Conservation (phyloP, 1,140 invertebrate species). For the Saccostrea glomerata region DNA sequence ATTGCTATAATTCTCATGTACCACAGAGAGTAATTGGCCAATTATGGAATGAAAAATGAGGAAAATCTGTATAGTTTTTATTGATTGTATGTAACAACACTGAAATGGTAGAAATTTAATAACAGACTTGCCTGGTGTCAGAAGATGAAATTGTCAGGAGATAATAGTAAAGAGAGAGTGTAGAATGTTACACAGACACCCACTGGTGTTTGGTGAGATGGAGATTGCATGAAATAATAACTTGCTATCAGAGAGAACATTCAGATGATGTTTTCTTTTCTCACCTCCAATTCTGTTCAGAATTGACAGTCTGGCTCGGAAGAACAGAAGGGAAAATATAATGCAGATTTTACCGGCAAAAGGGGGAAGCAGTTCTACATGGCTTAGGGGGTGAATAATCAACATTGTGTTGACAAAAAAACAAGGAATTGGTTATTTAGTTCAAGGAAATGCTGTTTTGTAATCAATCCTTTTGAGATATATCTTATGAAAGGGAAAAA, state of each 20-base stretch:
- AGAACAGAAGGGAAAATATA: background rate
- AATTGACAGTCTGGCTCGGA: background rate
- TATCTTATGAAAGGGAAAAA: too few species aligned
- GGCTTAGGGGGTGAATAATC: background rate
- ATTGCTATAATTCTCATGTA: background rate
- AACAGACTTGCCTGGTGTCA: background rate
- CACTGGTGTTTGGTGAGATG: background rate
- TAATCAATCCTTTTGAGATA: background rate
- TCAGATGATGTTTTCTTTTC: background rate
- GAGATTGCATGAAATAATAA: background rate
- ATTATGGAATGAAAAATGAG: slow-evolving; percentile 22
- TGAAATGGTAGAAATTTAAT: slow-evolving; percentile 18
- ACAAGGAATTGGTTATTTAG: background rate
- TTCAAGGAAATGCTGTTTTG: background rate
- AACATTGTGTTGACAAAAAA: background rate
- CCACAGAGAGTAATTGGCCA: background rate
- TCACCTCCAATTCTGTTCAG: background rate
- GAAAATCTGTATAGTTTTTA: background rate
- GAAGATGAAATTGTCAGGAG: background rate
- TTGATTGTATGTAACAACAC: slow-evolving; percentile 1
- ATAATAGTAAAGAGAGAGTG: background rate
- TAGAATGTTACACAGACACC: background rate
- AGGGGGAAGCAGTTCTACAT: background rate
- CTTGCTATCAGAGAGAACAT: background rate
- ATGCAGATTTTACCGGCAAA: background rate